Conservation (phyloP, 92 coral and sea anemone genomes). For the Heliopora coerulea region DNA sequence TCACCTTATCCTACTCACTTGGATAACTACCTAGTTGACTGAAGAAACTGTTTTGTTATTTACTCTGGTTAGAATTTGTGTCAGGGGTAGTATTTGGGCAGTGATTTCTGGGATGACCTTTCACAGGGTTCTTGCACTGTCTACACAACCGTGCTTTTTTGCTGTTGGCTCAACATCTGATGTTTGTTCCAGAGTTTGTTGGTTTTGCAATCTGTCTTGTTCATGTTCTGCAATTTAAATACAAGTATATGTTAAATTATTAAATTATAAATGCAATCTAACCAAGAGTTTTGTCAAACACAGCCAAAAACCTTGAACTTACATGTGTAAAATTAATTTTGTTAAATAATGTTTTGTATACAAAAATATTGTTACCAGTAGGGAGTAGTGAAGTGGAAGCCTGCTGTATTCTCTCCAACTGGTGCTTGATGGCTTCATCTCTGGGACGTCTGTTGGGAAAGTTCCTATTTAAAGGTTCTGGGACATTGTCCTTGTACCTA, state of each 20-base stretch:
- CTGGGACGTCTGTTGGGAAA: slow-evolving; percentile 47
- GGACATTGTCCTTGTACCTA: slow-evolving; percentile 43
- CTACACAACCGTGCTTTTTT: not conserved
- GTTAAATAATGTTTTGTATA: no score
- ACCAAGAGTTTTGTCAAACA: not conserved
- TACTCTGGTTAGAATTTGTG: no score
- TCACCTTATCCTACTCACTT: not conserved
- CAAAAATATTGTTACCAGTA: slow-evolving; percentile 9
- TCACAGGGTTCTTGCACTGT: not conserved
- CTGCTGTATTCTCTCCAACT: not conserved
- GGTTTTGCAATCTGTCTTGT: no score
- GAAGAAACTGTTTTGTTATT: no score
- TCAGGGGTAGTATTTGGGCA: not conserved
- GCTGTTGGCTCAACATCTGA: no score
- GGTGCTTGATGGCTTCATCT: slow-evolving; percentile 33
- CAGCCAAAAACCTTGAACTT: not conserved
- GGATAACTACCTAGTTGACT: not conserved
- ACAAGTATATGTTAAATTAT: no score
- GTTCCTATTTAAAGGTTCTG: slow-evolving; percentile 51
- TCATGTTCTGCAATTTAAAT: no score
- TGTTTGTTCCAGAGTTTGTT: not conserved
- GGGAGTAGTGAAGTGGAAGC: slow-evolving; percentile 42
- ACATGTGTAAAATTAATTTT: not conserved
- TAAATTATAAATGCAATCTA: no score
- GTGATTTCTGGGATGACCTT: slow-evolving; percentile 7